Conservation (phyloP, 2,113 vertebrate genomes). For the Caracal caracal region DNA sequence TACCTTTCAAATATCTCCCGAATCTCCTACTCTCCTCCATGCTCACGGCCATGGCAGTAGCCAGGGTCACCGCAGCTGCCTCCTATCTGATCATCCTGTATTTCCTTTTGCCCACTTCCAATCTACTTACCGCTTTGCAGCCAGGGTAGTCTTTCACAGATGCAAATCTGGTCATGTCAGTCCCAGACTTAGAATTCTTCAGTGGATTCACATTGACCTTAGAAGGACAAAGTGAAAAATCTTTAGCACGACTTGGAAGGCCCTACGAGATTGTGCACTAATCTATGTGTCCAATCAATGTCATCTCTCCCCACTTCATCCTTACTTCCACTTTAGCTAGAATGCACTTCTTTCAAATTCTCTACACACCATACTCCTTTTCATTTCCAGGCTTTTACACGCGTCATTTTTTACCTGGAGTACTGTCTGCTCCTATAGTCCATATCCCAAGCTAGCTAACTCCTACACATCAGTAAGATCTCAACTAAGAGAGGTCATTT, state of each 20-base stretch:
- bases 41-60: neutral
- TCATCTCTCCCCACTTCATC: neutral
- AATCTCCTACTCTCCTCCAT: neutral
- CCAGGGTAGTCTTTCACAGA: neutral
- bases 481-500: neutral
- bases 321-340: neutral
- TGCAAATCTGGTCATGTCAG: neutral
- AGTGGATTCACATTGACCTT: neutral
- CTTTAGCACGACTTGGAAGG: neutral
- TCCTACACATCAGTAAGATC: neutral
- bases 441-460: neutral
- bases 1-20: slow-evolving; percentile 3
- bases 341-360: neutral
- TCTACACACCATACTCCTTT: neutral
- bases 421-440: neutral
- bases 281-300: neutral
- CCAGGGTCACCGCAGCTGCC: neutral
- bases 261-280: neutral
- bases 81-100: neutral
- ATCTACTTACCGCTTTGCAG: neutral
- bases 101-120: neutral
- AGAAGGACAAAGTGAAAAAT: slow-evolving; percentile 38
- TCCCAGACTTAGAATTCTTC: neutral
- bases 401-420: neutral
- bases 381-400: neutral